phyloP scores from a whole-genome alignment of 2,113 vertebrate species.

The Emydura subglobosa region DNA sequence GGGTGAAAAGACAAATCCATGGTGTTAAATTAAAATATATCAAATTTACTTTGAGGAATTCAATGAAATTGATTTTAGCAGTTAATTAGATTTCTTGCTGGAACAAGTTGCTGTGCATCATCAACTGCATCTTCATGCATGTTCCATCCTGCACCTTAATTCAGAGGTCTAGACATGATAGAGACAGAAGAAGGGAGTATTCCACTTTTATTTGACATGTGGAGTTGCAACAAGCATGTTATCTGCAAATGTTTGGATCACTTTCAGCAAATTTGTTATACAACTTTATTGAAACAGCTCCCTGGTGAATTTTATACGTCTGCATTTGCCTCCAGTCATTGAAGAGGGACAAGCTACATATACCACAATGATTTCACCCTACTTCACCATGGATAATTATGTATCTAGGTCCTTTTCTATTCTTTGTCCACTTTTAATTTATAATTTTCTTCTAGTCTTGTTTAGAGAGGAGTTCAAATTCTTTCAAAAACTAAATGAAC shows the following conservation, averaged over 20 bases:
- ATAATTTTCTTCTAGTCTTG: constrained; percentile 24
- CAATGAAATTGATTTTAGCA: background rate
- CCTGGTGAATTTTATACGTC: constrained; percentile 15
- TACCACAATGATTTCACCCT: constrained; percentile 46
- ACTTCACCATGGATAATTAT: constrained; percentile 15
- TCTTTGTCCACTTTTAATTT: constrained; percentile 56
- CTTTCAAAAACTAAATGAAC: background rate
- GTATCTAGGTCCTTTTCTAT: constrained; percentile 47
- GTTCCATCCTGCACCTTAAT: background rate
- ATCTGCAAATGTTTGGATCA: background rate
- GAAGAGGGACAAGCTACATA: constrained; percentile 29
- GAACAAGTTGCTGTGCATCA: background rate
- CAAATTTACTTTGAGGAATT: background rate
- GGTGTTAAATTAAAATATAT: background rate
- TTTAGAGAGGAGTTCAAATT: constrained; percentile 11
- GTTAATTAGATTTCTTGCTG: background rate
- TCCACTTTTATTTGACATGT: background rate
- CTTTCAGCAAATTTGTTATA: constrained; percentile 14
- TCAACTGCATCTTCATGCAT: background rate
- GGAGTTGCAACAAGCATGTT: background rate
- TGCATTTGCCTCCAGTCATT: constrained; percentile 3
- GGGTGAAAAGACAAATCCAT: background rate
- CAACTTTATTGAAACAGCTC: constrained; percentile 36
- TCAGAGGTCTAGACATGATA: background rate
- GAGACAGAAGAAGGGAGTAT: background rate